Conservation (phyloP, 1,140 invertebrate genomes). For the roundworm (Caenorhabditis elegans) region DNA sequence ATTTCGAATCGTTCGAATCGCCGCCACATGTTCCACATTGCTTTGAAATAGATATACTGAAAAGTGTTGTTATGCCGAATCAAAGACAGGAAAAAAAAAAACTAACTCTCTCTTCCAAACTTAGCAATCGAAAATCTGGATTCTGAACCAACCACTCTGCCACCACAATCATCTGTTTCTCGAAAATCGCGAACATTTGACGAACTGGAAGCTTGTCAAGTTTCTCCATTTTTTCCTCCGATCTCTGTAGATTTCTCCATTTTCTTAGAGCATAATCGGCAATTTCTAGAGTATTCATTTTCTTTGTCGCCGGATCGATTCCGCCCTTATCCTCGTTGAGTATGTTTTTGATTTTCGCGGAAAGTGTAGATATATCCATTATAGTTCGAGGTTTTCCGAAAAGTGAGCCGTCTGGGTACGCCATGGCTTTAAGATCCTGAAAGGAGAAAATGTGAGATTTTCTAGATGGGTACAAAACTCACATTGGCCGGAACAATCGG, state of each 20-base stretch:
- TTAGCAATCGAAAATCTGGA: background rate
- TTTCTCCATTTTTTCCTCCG: background rate
- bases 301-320: background rate
- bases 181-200: background rate
- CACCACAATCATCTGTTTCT: constrained; percentile 15
- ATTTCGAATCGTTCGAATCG: constrained; percentile 3
- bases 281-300: background rate
- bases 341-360: background rate
- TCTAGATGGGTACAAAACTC: no score
- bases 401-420: background rate
- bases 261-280: background rate
- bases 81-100: no score
- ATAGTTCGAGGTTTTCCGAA: background rate
- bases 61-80: no score
- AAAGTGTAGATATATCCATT: background rate
- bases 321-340: background rate
- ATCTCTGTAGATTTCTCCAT: constrained; percentile 13
- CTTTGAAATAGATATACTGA: background rate
- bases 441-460: no score
- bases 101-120: background rate
- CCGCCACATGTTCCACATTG: background rate
- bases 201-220: background rate
- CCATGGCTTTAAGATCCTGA: background rate
- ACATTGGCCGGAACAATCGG: background rate
- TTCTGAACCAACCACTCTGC: constrained; percentile 8